Percentiles rank a stretch among this genome's conserved stretches.
These are phyloP conservation scores for Gephyroberyx darwinii DNA, from an alignment of 2,797 vertebrate genomes.

Conservation along the genomic window DNA sequence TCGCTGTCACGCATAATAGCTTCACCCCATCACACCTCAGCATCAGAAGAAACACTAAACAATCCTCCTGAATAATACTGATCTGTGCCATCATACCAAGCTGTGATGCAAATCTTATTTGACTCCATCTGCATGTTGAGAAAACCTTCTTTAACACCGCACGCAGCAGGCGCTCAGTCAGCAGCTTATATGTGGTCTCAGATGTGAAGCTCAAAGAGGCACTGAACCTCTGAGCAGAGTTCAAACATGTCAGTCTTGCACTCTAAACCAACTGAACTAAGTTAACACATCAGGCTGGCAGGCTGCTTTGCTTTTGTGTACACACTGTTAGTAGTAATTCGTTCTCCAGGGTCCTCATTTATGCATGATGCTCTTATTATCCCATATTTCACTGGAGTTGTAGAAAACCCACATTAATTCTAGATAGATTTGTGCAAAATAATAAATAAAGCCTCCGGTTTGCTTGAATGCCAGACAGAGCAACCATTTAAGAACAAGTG, in stretches of 20 bases:
- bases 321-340: slow-evolving; percentile 28
- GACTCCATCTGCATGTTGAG: slow-evolving; percentile 7
- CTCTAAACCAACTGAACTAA: slow-evolving; percentile 26
- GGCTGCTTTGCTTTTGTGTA: slow-evolving; percentile 5
- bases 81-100: slow-evolving; percentile 16
- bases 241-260: slow-evolving; percentile 37
- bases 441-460: slow-evolving; percentile 23
- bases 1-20: slow-evolving; percentile 1
- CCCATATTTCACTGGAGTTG: slow-evolving; percentile 19
- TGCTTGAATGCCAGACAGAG: slow-evolving; percentile 31
- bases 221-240: slow-evolving; percentile 31
- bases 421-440: slow-evolving; percentile 31
- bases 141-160: slow-evolving; percentile 2
- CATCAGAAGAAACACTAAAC: slow-evolving; percentile 2
- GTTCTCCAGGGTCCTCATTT: slow-evolving; percentile 35
- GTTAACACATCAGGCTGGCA: slow-evolving; percentile 31
- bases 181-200: slow-evolving; percentile 30
- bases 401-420: slow-evolving; percentile 13
- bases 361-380: slow-evolving; percentile 26
- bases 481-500: slow-evolving; percentile 27
- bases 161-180: slow-evolving; percentile 21
- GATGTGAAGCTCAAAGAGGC: slow-evolving; percentile 50
- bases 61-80: neutral
- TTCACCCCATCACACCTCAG: slow-evolving; percentile 8
- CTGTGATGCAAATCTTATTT: slow-evolving; percentile 13